phyloP scores from a whole-genome alignment of 2,888 invertebrate genomes.

The Eupeodes luniger region DNA sequence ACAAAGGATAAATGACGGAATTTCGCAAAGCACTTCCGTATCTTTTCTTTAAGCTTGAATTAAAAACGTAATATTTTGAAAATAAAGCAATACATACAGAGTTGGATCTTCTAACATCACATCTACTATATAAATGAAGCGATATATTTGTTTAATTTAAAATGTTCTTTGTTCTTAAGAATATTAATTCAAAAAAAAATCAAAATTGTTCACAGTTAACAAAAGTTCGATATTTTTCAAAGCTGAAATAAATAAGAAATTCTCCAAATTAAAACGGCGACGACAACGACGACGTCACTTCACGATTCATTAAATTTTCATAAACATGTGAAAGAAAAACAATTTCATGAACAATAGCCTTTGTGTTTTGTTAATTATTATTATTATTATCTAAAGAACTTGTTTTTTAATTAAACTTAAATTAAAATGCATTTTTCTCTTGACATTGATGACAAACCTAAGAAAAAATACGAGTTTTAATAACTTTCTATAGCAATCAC shows the following conservation, averaged over 20 bases:
- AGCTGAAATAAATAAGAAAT: not conserved
- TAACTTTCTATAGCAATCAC: slow-evolving; percentile 15
- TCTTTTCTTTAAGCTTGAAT: too few relatives aligned
- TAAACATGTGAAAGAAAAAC: not conserved
- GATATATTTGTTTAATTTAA: too few relatives aligned
- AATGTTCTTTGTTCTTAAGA: too few relatives aligned
- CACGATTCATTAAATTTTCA: not conserved
- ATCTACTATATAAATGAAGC: too few relatives aligned
- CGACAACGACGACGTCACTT: not conserved
- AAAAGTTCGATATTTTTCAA: not conserved
- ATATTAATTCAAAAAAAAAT: too few relatives aligned
- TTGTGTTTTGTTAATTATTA: slow-evolving; percentile 2
- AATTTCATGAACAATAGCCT: not conserved
- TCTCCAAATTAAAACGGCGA: not conserved
- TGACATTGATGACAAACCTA: not conserved
- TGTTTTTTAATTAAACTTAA: not conserved
- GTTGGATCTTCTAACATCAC: too few relatives aligned
- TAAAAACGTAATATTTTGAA: too few relatives aligned
- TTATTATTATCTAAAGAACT: not conserved
- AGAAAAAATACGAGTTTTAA: not conserved
- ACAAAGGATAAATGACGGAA: too few relatives aligned
- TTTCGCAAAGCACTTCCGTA: too few relatives aligned
- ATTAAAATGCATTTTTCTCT: not conserved
- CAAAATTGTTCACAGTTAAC: too few relatives aligned
- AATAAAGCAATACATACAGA: too few relatives aligned